Evolutionary conservation across 2,888 invertebrate genomes (phyloP), one percentile per base, ranked within the genome.

Genomic region (Neocrepidodera transversa): DNA sequence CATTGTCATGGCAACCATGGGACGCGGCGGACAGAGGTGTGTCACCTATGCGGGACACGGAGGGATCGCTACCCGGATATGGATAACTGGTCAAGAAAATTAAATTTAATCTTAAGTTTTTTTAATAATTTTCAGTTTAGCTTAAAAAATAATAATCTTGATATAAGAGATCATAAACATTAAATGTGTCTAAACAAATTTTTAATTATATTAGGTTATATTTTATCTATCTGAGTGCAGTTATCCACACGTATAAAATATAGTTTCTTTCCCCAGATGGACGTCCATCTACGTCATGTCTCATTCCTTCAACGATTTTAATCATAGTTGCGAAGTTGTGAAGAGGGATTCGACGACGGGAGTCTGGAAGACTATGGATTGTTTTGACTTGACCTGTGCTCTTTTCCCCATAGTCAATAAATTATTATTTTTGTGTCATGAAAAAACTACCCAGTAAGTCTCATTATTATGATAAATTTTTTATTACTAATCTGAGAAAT

Each of bases 1-100:
- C 76, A 79, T 80, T 76, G 74, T 74, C 79, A 80, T 80, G 74
- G 79, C 78, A 79, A 80, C 80, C 74, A 70, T 74, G 71, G 72
- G 75, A 72, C 73, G 68, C 70, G 68, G 70, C 66, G 68, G 64
- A 65, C 65, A 70, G 71, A 74, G 76, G 75, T 76, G 75, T 75
- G 74, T 75, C 75, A 74, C 74, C 71, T 72, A 68, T 67, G 70
- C 66, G 64, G 70, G 68, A 65, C 67, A 11, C 45, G 28, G 32
- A 49, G 49, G 51, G 18, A 10, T 18, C 30, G 16, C 17, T 14
- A 38, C 38, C 40, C 17, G 26, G 14, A 13, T 11, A 28, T 14
- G 17, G 13, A 14, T 17, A 35, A 35, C 43, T 53, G 43, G 11
- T 8, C 42, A 11, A 1, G 13, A 7, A 17, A 38, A 5, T 5